Conservation (phyloP, 64 coral and sea anemone genomes). For the Orbicella faveolata region DNA sequence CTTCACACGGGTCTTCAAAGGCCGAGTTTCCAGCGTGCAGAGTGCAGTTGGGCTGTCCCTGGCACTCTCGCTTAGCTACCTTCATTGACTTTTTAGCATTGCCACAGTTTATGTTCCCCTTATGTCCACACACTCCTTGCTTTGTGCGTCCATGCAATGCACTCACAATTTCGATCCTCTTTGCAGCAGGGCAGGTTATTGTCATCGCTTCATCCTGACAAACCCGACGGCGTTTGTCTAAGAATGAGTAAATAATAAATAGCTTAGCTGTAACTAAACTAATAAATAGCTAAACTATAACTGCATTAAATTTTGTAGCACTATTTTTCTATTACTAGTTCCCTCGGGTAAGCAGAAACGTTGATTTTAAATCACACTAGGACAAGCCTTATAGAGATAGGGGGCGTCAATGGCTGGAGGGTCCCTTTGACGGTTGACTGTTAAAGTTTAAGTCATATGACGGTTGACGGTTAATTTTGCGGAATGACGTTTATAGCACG, state of each 20-base stretch:
- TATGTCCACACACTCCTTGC: background rate
- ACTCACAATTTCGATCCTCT: background rate
- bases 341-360: too few species aligned
- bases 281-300: too few species aligned
- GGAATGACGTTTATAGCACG: too few species aligned
- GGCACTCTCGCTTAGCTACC: background rate
- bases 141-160: background rate
- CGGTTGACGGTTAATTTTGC: too few species aligned
- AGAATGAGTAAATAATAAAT: background rate
- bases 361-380: too few species aligned
- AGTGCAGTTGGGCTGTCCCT: background rate
- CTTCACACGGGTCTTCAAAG: constrained; percentile 16
- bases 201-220: background rate
- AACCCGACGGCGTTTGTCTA: background rate
- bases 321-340: too few species aligned
- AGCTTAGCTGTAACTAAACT: too few species aligned
- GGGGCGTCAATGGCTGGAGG: too few species aligned
- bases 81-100: background rate
- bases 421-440: too few species aligned
- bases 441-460: too few species aligned
- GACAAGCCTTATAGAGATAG: too few species aligned
- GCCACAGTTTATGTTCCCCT: background rate
- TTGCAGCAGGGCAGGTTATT: background rate
- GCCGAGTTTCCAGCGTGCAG: background rate
- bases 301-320: too few species aligned